A percentile compares a stretch with the other conserved stretches of the same genome.
Conservation (phyloP, 2,888 invertebrate species). For the Quadriops clusia region DNA sequence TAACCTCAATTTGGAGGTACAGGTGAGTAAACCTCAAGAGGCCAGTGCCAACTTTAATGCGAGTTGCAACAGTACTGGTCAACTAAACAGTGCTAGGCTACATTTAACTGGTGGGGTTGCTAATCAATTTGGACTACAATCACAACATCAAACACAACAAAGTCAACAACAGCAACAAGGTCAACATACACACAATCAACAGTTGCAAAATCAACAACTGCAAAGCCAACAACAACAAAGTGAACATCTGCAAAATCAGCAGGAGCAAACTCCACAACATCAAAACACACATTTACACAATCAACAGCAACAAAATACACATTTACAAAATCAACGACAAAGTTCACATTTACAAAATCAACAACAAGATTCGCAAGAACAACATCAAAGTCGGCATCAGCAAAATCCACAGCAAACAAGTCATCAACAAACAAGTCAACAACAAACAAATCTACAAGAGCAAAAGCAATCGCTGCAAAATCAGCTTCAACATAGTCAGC, state of each 20-base stretch:
- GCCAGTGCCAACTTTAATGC: not conserved
- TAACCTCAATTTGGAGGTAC: not conserved
- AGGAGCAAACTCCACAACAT: constrained; percentile 9
- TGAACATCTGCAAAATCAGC: constrained; percentile 5
- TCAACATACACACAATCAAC: too few relatives aligned
- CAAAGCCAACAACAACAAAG: constrained; percentile 5
- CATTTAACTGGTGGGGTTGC: too few relatives aligned
- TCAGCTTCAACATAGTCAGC: too few relatives aligned
- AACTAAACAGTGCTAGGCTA: too few relatives aligned
- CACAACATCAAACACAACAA: constrained; percentile 3
- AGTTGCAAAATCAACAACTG: constrained; percentile 1
- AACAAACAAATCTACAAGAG: too few relatives aligned
- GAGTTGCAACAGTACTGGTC: too few relatives aligned
- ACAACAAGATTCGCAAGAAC: constrained; percentile 13
- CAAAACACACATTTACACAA: constrained; percentile 12
- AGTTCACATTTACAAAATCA: constrained; percentile 11
- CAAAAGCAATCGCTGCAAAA: too few relatives aligned
- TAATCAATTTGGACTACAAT: too few relatives aligned
- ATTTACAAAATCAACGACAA: too few relatives aligned
- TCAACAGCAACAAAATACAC: too few relatives aligned
- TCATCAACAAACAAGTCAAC: too few relatives aligned
- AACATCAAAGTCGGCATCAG: constrained; percentile 10
- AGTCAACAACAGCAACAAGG: constrained; percentile 4
- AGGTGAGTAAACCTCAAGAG: not conserved
- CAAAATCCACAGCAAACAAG: constrained; percentile 15